These are phyloP conservation scores for Telmatochromis sp. DNA, from an alignment of 2,113 vertebrate genomes.

Conservation along the genomic window DNA sequence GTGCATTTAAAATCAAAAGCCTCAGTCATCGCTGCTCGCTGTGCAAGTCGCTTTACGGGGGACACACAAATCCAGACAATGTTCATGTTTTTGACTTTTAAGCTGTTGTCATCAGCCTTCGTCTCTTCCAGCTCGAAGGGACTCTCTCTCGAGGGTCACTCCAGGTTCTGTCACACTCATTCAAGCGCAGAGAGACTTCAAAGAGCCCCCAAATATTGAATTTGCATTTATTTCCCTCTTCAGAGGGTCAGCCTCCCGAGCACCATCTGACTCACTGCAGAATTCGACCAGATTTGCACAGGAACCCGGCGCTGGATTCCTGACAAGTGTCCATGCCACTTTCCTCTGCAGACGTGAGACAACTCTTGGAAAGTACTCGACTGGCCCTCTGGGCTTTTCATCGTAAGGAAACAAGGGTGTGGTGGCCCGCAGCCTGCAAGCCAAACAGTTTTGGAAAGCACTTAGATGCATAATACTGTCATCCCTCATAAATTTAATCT, in stretches of 20 bases:
- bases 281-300: slow-evolving; percentile 36
- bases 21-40: not conserved
- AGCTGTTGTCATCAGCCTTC: not conserved
- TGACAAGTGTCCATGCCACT: slow-evolving; percentile 58
- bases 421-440: slow-evolving; percentile 23
- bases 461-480: slow-evolving; percentile 34
- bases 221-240: slow-evolving; percentile 57
- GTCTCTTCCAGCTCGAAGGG: slow-evolving; percentile 1
- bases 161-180: slow-evolving; percentile 57
- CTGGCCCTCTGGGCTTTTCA: slow-evolving; percentile 38
- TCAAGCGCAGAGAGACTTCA: slow-evolving; percentile 45
- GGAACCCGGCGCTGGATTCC: slow-evolving; percentile 41
- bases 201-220: slow-evolving; percentile 45
- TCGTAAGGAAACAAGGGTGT: slow-evolving; percentile 56
- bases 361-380: slow-evolving; percentile 46
- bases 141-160: slow-evolving; percentile 36
- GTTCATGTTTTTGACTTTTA: not conserved
- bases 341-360: slow-evolving; percentile 61
- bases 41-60: not conserved
- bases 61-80: not conserved
- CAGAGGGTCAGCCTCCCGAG: slow-evolving; percentile 25
- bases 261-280: slow-evolving; percentile 43
- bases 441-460: slow-evolving; percentile 37
- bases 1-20: not conserved
- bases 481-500: slow-evolving; percentile 2